Conservation (phyloP, 2,888 invertebrate genomes). For the Hecatera dysodea region DNA sequence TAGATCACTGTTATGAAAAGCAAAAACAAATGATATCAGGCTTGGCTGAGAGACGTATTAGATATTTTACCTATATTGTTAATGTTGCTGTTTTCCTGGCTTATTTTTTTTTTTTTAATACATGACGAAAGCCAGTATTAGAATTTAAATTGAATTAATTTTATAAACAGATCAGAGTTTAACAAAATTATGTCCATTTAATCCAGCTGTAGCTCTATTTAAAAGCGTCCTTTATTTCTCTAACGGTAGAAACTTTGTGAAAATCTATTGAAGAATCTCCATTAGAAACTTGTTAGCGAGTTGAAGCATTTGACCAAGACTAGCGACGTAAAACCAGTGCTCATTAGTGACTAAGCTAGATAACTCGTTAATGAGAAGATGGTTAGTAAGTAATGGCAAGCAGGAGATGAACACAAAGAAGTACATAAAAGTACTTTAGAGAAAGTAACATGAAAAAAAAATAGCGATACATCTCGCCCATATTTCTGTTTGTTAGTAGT, state of each 20-base stretch:
- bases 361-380: slow-evolving; percentile 21
- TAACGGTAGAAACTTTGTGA: neutral
- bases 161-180: neutral
- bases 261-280: neutral
- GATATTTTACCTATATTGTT: too few species aligned
- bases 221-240: neutral
- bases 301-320: neutral
- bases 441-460: slow-evolving; percentile 17
- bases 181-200: neutral
- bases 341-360: slow-evolving; percentile 40
- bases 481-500: neutral
- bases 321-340: slow-evolving; percentile 5
- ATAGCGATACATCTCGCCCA: neutral
- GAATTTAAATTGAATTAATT: neutral
- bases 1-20: too few species aligned
- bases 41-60: too few species aligned
- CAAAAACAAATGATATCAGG: too few species aligned
- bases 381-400: neutral
- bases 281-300: slow-evolving; percentile 29
- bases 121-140: too few species aligned
- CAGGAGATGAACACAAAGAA: neutral
- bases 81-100: too few species aligned
- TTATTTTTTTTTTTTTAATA: too few species aligned
- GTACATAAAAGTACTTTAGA: neutral
- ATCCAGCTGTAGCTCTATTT: neutral